Base-by-base conservation (phyloP, 2,888 invertebrate species). In the Entomobrya multifasciata region DNA sequence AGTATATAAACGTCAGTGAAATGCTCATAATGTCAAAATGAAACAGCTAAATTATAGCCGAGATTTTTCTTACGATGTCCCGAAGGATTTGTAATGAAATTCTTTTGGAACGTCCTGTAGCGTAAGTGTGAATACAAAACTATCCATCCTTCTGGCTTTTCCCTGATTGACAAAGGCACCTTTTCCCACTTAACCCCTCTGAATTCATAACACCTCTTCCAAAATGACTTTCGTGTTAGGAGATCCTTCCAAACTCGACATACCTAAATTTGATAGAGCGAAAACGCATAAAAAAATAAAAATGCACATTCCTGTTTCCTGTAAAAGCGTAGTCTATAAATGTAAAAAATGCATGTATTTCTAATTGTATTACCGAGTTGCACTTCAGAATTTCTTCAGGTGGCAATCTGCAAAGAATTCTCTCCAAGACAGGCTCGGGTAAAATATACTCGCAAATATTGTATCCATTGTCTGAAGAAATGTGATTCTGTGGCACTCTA, bases 161-260 rank as follows among this genome's bases (percentile, higher is more conserved):
- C 88, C 22, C 80, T 77, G 11, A 89, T 60, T 27, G 70, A 67
- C 8, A 30, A n/a, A 1, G 89, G 89, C 10, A 89, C 44, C 0
- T 11, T 30, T 10, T 82, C 76, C 88, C 87, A 89, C 8, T 79
- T 60, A 6, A 76, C 13, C 1, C 82, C 70, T 30, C 41, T 57
- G 1, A 27, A n/a, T 0, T 82, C 76, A 30, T 67, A 89, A 52
- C 84, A 88, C 20, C 74, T 78, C 30, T 79, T 89, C 89, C 89
- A 89, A 47, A 88, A 89, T 13, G 88, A 89, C 17, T 88, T 87
- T n/a, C 87, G 70, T 1, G 82, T 79, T 20, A 87, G 74, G 0
- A 89, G 20, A 65, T 89, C 87, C 49, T 87, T 88, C 89, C 89
- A 89, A 4, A 49, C 70, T 67, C 82, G 67, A 55, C 89, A 89